phyloP scores from a whole-genome alignment of 2,797 vertebrate genomes.

The Tamandua tetradactyla region DNA sequence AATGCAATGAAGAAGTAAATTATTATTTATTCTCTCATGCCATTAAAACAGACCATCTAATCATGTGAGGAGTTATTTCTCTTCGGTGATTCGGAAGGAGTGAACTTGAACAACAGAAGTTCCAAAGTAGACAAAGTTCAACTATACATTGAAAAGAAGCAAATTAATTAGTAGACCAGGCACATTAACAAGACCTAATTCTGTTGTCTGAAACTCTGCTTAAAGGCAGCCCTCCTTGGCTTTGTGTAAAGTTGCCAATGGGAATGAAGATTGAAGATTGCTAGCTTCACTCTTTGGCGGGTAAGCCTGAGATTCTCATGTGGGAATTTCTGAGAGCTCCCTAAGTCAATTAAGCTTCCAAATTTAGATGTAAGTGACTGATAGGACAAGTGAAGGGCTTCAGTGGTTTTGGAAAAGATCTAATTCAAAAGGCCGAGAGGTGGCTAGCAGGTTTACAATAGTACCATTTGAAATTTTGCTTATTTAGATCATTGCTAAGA shows the following conservation, averaged over 20 bases:
- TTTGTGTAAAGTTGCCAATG: conserved; percentile 42
- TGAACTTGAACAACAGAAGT: neutral
- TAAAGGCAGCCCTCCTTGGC: conserved; percentile 56
- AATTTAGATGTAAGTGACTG: conserved; percentile 64
- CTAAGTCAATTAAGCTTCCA: conserved; percentile 75
- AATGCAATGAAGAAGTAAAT: neutral
- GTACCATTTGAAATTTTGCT: neutral
- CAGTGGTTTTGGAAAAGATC: neutral
- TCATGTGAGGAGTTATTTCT: conserved; percentile 45
- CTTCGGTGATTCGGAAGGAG: neutral
- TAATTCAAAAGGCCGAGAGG: neutral
- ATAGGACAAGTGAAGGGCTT: conserved; percentile 57
- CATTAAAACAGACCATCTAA: conserved; percentile 29
- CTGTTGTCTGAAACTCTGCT: conserved; percentile 72
- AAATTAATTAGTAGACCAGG: conserved; percentile 76
- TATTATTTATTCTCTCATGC: neutral
- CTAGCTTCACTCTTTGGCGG: conserved; percentile 69
- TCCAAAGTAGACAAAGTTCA: conserved; percentile 54
- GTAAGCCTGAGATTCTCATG: conserved; percentile 71
- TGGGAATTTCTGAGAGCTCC: conserved; percentile 73
- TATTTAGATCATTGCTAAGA: neutral
- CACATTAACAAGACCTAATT: conserved; percentile 78
- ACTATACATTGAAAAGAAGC: conserved; percentile 65
- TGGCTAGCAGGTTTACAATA: neutral
- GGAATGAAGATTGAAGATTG: conserved; percentile 71